Percentiles rank a stretch among this genome's conserved stretches.
phyloP scores from a whole-genome alignment of 2,797 vertebrate genomes.

The Betta splendens region DNA sequence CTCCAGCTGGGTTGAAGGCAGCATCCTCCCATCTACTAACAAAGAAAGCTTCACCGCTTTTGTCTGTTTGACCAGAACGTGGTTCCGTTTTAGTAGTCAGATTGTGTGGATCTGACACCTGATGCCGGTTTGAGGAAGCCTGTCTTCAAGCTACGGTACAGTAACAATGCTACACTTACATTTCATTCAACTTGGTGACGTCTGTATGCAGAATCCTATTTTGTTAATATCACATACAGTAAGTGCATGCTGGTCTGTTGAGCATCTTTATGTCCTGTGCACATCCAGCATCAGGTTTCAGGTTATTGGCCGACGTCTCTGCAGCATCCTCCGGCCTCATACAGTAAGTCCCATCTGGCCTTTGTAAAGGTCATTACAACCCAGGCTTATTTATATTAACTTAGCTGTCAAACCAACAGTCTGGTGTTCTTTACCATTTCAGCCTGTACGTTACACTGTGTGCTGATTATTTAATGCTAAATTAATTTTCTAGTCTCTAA shows the following conservation, averaged over 20 bases:
- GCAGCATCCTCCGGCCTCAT: neutral
- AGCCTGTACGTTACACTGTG: too few relatives aligned
- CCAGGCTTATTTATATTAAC: too few relatives aligned
- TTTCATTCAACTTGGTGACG: too few relatives aligned
- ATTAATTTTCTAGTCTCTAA: too few relatives aligned
- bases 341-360: conserved; percentile 2
- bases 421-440: too few relatives aligned
- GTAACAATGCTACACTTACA: too few relatives aligned
- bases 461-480: too few relatives aligned
- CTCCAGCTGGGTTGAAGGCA: neutral
- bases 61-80: neutral
- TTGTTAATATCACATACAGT: too few relatives aligned
- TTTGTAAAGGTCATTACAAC: conserved; percentile 1
- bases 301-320: neutral
- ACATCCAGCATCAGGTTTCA: neutral
- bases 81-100: neutral
- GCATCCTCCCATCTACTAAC: neutral
- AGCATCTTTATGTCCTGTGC: neutral
- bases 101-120: neutral
- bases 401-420: too few relatives aligned
- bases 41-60: too few relatives aligned
- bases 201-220: too few relatives aligned
- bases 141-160: neutral
- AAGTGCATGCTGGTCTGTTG: neutral
- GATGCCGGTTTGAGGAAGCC: neutral